Percentiles rank a stretch among this genome's conserved stretches.
Evolutionary conservation across 2,113 vertebrate genomes (phyloP).

Genomic region (Pachypanchax playfairii): DNA sequence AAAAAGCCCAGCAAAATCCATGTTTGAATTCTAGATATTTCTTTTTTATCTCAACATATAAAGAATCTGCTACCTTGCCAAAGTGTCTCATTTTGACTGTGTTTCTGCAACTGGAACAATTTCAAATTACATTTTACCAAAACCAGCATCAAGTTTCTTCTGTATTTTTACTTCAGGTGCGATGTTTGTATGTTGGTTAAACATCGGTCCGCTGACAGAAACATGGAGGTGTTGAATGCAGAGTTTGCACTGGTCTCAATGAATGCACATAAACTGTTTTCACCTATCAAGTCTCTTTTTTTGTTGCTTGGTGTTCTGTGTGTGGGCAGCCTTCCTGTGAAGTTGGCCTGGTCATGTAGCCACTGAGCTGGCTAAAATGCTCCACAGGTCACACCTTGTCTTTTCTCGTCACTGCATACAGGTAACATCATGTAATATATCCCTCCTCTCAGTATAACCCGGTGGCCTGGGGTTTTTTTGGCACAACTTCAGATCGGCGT

Average conservation of each 20-base stretch:
- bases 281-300: not conserved
- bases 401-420: constrained; percentile 63
- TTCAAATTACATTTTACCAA: not conserved
- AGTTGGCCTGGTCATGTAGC: constrained; percentile 35
- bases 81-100: not conserved
- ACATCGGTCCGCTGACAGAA: not conserved
- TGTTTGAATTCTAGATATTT: too few species aligned
- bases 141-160: not conserved
- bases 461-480: constrained; percentile 68
- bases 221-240: not conserved
- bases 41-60: too few species aligned
- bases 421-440: constrained; percentile 68
- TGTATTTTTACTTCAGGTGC: not conserved
- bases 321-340: constrained; percentile 17
- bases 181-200: not conserved
- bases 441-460: constrained; percentile 50
- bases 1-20: not conserved
- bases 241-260: not conserved
- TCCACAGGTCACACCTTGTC: constrained; percentile 65
- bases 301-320: constrained; percentile 3
- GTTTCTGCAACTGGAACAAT: not conserved
- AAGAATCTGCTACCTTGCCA: not conserved
- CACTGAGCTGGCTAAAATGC: constrained; percentile 50
- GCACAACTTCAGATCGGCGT: constrained; percentile 61
- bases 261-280: not conserved